Evolutionary conservation across 2,797 vertebrate species (phyloP), one percentile per base, ranked within the genome.

Genomic region (Sebastes vulpes): DNA sequence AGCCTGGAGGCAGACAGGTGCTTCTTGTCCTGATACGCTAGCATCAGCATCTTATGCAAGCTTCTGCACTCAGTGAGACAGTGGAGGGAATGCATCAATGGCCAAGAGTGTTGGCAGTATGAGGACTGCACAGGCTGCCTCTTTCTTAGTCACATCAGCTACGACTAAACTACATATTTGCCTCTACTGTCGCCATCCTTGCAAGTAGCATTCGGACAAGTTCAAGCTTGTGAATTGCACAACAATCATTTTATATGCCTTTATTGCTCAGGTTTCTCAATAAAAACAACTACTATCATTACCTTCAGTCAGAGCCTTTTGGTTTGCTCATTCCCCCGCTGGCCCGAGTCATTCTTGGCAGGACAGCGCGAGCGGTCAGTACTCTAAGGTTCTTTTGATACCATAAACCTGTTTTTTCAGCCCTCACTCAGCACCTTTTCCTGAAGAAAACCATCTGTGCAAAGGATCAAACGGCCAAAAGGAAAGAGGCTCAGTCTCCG

Each of bases 381-480:
- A 61, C 75, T 76, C 16, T 38, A 46, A n/a, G 52, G 61, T 67
- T 72, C 72, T 79, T 88, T 79, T 84, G 81, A 89, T 92, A 82
- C 68, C 67, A 74, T 84, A 91, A 90, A 91, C 84, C 88, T 59
- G 80, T 1, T 75, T 84, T 82, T 82, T 89, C 80, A 79, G 38
- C 60, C 84, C 80, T 92, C 90, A 91, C 89, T 94, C 91, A 83
- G 74, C 92, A 88, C 89, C 81, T 82, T 83, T 23, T 77, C 75
- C 79, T 85, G 91, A 90, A 75, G 83, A 89, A 89, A 90, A 90
- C 82, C 93, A 94, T 94, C 83, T 95, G 95, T 88, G 75, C 67
- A 64, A 91, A 59, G 69, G 86, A 94, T 94, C 90, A 89, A 89
- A 91, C 63, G 21, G 73, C 72, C 32, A 70, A 38, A 72, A 84